These are phyloP conservation scores for Tupaia chinensis DNA, from an alignment of 2,113 vertebrate species.

Conservation along the genomic window DNA sequence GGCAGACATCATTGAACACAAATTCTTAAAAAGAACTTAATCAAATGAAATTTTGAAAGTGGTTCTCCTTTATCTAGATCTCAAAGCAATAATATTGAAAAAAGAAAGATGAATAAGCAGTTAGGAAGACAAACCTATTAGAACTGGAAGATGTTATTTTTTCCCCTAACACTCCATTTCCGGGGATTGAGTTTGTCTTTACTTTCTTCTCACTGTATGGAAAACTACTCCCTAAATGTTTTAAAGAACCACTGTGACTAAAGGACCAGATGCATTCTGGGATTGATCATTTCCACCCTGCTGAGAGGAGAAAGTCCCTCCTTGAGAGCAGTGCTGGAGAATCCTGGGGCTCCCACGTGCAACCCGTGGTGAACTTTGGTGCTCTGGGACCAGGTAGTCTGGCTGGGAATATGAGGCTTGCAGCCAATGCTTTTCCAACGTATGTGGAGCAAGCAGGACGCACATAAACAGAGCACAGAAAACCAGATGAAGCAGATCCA, in stretches of 20 bases:
- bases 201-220: not conserved
- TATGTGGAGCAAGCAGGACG: not conserved
- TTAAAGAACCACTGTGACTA: not conserved
- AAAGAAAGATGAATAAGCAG: not conserved
- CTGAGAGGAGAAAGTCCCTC: not conserved
- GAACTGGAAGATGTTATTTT: not conserved
- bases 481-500: not conserved
- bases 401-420: not conserved
- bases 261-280: not conserved
- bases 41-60: conserved; percentile 44
- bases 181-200: not conserved
- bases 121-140: conserved; percentile 15
- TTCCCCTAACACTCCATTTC: not conserved
- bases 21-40: conserved; percentile 65
- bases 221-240: not conserved
- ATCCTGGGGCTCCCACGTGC: not conserved
- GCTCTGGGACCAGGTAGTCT: not conserved
- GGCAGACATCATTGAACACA: conserved; percentile 34
- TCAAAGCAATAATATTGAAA: not conserved
- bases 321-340: not conserved
- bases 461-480: not conserved
- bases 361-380: not conserved
- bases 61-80: not conserved
- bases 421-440: not conserved
- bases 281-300: not conserved